phyloP scores from a whole-genome alignment of 2,888 invertebrate genomes.

The Limnephilus rhombicus region DNA sequence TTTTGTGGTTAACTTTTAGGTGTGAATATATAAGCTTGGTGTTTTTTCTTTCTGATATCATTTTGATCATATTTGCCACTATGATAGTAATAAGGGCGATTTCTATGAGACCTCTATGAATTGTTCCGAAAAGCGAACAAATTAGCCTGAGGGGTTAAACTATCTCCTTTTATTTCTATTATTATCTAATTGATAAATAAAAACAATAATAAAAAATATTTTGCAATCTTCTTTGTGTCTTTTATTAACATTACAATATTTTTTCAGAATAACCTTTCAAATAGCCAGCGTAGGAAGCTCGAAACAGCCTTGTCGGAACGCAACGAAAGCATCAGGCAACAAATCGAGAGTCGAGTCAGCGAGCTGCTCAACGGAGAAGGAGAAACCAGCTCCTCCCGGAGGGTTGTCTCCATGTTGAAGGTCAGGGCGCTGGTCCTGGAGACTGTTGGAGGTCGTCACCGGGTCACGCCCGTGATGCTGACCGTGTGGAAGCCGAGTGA shows the following conservation, averaged over 20 bases:
- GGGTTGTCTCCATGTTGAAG: slow-evolving; percentile 72
- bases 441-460: slow-evolving; percentile 70
- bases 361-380: slow-evolving; percentile 69
- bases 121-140: too few species aligned
- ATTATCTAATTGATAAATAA: too few species aligned
- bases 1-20: too few species aligned
- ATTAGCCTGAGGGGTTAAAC: too few species aligned
- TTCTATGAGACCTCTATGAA: too few species aligned
- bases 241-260: neutral
- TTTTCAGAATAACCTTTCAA: slow-evolving; percentile 74
- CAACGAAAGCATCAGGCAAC: slow-evolving; percentile 70
- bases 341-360: slow-evolving; percentile 70
- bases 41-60: too few species aligned
- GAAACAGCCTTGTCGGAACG: slow-evolving; percentile 71
- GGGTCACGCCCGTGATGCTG: slow-evolving; percentile 72
- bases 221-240: neutral
- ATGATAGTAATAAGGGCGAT: too few species aligned
- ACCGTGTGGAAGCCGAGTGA: slow-evolving; percentile 86
- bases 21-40: too few species aligned
- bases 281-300: slow-evolving; percentile 72
- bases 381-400: slow-evolving; percentile 67
- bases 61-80: too few species aligned
- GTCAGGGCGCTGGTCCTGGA: slow-evolving; percentile 56
- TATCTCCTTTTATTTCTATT: too few species aligned
- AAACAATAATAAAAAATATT: too few species aligned